Evolutionary conservation across 2,113 vertebrate genomes (phyloP), one percentile per base, ranked within the genome.

Genomic region (Mungos mungo): DNA sequence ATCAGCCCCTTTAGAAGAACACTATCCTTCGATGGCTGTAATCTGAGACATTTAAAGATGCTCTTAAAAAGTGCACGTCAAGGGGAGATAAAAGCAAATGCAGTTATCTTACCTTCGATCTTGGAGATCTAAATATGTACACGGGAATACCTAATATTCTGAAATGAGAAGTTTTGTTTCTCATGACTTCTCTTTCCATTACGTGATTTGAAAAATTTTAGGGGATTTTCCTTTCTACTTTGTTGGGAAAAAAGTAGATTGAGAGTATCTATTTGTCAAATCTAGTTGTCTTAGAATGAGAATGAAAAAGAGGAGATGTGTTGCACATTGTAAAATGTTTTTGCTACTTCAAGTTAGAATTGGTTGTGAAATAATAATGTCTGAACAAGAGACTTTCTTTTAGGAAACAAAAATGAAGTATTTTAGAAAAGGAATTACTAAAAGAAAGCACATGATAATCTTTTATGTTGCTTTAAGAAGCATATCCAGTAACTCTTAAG

Each of bases 321-420:
- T 65, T 95, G 27, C 35, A 9, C n/a, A n/a, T 21, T 76, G 5
- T 77, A 85, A 92, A 92, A 54, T 76, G 33, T 54, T 89, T 91
- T 96, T 86, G 15, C 33, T 85, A 52, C 76, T 91, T 94, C 65
- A 81, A 23, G 12, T 85, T 92, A 68, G 11, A 95, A 66, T 91
- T 76, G 47, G 23, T 33, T 94, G 10, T 74, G 76, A 85, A 88
- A 94, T 76, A 92, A 66, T 84, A 57, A 31, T 77, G 35, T 63
- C 4, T 82, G 60, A 92, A 52, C n/a, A 65, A 88, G 18, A 87
- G 2, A 72, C 65, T 85, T 80, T 91, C 29, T 74, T 80, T 72
- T 88, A 45, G 72, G 29, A 66, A 89, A 66, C 68, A 79, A 41
- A 41, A 74, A 69, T 84, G 71, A 92, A 54, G 19, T 52, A 52